These are phyloP conservation scores for Hyalella azteca DNA, from an alignment of 2,888 invertebrate genomes.

Conservation along the genomic window DNA sequence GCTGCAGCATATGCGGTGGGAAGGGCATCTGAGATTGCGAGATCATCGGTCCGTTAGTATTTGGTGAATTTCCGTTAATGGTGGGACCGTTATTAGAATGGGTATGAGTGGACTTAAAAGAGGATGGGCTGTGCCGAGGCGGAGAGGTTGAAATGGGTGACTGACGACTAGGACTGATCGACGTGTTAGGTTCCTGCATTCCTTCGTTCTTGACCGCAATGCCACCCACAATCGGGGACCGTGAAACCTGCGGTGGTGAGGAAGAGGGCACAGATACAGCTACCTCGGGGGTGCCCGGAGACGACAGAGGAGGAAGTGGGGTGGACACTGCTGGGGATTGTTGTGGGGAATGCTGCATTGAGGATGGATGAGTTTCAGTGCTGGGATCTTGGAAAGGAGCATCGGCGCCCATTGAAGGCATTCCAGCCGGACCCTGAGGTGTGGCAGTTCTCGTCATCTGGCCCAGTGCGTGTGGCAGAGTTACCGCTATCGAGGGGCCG, in stretches of 20 bases:
- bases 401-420: constrained; percentile 1
- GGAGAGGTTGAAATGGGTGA: constrained; percentile 32
- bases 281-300: not conserved
- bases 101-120: not conserved
- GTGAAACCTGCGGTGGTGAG: constrained; percentile 12
- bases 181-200: constrained; percentile 27
- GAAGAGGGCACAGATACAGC: constrained; percentile 11
- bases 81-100: not conserved
- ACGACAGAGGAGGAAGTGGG: constrained; percentile 39
- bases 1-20: constrained; percentile 41
- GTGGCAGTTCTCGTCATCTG: not conserved
- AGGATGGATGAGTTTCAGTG: not conserved
- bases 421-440: not conserved
- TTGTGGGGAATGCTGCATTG: constrained; percentile 24
- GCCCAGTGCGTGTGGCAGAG: not conserved
- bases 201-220: constrained; percentile 25
- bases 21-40: constrained; percentile 39
- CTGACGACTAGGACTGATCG: constrained; percentile 25
- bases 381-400: not conserved
- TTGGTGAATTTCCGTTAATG: constrained; percentile 7
- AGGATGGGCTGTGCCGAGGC: constrained; percentile 19
- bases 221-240: not conserved
- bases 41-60: constrained; percentile 16
- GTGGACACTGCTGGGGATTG: constrained; percentile 33
- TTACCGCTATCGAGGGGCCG: not conserved